Evolutionary conservation across 1,140 invertebrate genomes (phyloP), one percentile per base, ranked within the genome.

Genomic region (Teleogryllus occipitalis): DNA sequence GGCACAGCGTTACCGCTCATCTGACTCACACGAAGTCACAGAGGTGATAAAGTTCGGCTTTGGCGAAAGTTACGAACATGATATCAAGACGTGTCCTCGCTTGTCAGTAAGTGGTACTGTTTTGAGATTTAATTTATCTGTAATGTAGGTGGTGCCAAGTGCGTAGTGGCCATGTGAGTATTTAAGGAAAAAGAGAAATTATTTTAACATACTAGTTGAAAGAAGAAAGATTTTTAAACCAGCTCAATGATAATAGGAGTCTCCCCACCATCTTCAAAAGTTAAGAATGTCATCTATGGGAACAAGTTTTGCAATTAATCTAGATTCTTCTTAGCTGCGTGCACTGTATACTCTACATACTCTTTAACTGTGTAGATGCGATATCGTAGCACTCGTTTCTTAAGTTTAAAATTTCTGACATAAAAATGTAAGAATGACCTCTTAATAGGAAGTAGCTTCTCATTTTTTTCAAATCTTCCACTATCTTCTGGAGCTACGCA

Each of bases 351-450:
- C 47, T 79, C 78, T 27, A 79, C 78, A 79, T 79, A 79, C 47
- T 79, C 78, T 47, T 27, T 79, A n/a, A 47, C 21, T 27, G 72
- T 74, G 46, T 79, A 79, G 12, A 79, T 74, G n/a, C 48, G 21
- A 47, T 79, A 7, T 65, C 72, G 49, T 22, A 79, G n/a, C 49
- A 79, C 65, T 27, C 78, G 78, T 65, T 83, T 82, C 14, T 83
- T 82, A 21, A 82, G 65, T n/a, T 79, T 80, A 78, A 84, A 84
- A 79, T 82, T 81, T n/a, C 83, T 80, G 79, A 83, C 83, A 72
- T 82, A 83, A 18, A 82, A 82, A 0, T 84, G 79, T 75, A 81
- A 84, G 54, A 80, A 81, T 54, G 83, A 82, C 65, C 83, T 83
- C 54, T 81, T 7, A 12, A 82, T 65, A 1, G 83, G 83, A 79